Percentiles rank a stretch among this genome's conserved stretches.
phyloP scores from a whole-genome alignment of 1,140 invertebrate genomes.

The Lepidurus apus region DNA sequence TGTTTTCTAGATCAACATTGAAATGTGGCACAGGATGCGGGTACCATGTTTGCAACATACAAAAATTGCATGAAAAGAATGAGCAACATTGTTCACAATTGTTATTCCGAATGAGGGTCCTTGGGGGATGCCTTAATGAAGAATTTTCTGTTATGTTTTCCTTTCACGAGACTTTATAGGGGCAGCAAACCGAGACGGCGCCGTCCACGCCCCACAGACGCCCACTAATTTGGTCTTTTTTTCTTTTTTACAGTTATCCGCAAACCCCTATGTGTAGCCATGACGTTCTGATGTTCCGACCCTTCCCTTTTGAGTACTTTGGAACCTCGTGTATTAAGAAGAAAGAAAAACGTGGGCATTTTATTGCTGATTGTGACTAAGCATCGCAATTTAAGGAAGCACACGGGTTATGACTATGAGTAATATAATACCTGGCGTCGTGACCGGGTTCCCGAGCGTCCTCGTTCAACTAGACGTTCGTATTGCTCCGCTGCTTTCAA shows the following conservation, averaged over 20 bases:
- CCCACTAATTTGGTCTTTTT: not conserved
- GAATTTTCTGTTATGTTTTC: not conserved
- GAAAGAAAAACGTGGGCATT: not conserved
- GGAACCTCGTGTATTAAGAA: no score
- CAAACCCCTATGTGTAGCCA: not conserved
- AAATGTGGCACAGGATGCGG: no score
- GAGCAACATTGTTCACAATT: no score
- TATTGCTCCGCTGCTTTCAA: conserved; percentile 34
- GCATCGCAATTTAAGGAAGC: no score
- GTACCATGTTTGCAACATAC: no score
- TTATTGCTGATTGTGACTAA: not conserved
- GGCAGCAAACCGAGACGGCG: not conserved
- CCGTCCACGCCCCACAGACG: not conserved
- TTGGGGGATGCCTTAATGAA: not conserved
- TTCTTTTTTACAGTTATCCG: not conserved
- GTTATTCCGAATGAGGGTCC: not conserved
- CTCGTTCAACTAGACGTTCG: conserved; percentile 19
- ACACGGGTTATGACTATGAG: not conserved
- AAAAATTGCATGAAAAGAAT: no score
- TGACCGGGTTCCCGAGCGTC: conserved; percentile 11
- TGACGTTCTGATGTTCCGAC: not conserved
- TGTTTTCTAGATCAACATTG: no score
- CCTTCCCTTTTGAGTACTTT: no score
- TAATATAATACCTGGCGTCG: not conserved
- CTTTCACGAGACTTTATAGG: not conserved